These are phyloP conservation scores for Tachypleus tridentatus DNA, from an alignment of 1,140 invertebrate genomes.

Conservation along the genomic window DNA sequence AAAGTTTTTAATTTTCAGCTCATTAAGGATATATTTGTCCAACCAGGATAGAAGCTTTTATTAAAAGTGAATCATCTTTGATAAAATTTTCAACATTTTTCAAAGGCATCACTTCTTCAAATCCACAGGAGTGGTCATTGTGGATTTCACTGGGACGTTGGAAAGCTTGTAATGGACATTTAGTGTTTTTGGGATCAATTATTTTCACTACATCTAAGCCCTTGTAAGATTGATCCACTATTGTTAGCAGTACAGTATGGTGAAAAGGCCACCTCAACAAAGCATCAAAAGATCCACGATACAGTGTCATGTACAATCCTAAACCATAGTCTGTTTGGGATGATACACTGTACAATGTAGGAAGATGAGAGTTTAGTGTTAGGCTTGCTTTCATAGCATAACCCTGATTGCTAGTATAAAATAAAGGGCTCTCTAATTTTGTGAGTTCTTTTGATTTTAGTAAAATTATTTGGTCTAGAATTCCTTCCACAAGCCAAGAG, in stretches of 20 bases:
- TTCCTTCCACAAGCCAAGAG: constrained; percentile 8
- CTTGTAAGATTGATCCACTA: constrained; percentile 2
- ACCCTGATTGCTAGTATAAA: constrained; percentile 12
- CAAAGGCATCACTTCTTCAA: not conserved
- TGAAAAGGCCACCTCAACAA: constrained; percentile 19
- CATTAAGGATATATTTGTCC: too few relatives aligned
- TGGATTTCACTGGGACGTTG: not conserved
- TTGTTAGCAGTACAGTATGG: constrained; percentile 7
- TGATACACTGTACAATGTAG: not conserved
- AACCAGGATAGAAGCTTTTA: too few relatives aligned
- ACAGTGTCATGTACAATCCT: constrained; percentile 16
- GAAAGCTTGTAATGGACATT: constrained; percentile 11
- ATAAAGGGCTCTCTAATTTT: constrained; percentile 7
- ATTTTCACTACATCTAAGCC: constrained; percentile 2
- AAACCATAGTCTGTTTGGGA: not conserved
- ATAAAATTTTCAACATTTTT: too few relatives aligned
- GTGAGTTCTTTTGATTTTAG: constrained; percentile 5
- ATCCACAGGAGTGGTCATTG: constrained; percentile 12
- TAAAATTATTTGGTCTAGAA: not conserved
- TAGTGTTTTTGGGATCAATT: constrained; percentile 5
- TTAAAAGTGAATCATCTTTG: too few relatives aligned
- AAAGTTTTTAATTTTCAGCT: too few relatives aligned
- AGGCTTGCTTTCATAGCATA: constrained; percentile 8
- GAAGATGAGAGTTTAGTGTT: not conserved
- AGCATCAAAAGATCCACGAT: constrained; percentile 16